Evolutionary conservation across 2,888 invertebrate genomes (phyloP).

Genomic region (Eueremaeus valkanovi): DNA sequence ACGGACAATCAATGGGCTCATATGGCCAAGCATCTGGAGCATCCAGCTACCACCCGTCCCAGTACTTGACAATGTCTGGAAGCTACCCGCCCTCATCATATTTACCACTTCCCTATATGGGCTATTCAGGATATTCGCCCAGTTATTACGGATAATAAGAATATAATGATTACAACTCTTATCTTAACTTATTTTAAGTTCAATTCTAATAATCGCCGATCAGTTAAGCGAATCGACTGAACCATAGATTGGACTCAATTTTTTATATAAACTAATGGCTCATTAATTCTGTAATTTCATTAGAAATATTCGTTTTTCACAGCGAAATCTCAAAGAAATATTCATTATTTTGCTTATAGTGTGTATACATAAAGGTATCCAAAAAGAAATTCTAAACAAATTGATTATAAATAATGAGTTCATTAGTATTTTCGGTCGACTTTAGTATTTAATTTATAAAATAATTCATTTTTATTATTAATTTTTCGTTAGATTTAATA

Average conservation of each 20-base stretch:
- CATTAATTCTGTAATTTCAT: not conserved
- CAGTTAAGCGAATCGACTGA: slow-evolving; percentile 4
- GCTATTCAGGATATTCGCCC: not conserved
- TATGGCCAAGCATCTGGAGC: not conserved
- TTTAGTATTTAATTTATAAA: not conserved
- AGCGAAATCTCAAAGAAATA: too few relatives aligned
- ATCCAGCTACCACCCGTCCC: slow-evolving; percentile 4
- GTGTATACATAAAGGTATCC: not conserved
- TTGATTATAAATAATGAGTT: too few relatives aligned
- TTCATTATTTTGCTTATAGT: not conserved
- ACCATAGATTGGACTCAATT: not conserved
- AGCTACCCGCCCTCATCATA: slow-evolving; percentile 2
- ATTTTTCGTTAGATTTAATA: too few relatives aligned
- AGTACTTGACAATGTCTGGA: not conserved
- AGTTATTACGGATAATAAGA: slow-evolving; percentile 4
- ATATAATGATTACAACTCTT: not conserved
- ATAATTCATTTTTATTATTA: too few relatives aligned
- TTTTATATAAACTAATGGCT: not conserved
- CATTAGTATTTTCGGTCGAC: not conserved
- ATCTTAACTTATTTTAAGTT: not conserved
- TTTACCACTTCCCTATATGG: not conserved
- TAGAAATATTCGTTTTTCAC: not conserved
- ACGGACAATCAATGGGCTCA: not conserved
- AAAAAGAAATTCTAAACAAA: too few relatives aligned
- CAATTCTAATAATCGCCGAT: not conserved